Evolutionary conservation across 53 echinoderm and acorn worm species (phyloP), one percentile per base, ranked within the genome.

Genomic region (Glandiceps talaboti): DNA sequence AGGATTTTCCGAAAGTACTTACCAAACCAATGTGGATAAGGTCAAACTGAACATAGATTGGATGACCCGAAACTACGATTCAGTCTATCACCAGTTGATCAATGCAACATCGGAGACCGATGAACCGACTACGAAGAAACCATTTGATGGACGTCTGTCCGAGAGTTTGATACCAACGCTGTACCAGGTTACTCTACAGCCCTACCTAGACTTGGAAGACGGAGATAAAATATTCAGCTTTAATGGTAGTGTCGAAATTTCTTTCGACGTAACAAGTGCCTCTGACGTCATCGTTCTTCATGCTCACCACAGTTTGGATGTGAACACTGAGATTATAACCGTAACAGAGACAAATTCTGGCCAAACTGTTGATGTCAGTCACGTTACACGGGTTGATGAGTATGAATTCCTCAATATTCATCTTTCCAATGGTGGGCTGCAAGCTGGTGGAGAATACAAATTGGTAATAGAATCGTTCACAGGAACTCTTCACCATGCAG

Each of bases 171-270:
- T 12, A 45, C 64, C 64, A 45, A 12, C 64, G 20, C 64, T 45
- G 6, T 45, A 45, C 20, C 6, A 6, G 6, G 64, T 45, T 20
- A 45, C 64, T 20, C 6, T 45, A 45, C 6, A 20, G 20, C 64
- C 64, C 6, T 99, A 89, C 79, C 84, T 99, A 1, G 89, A 91
- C 74, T 74, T 77, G 28, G 90, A 91, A 29, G 92, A 89, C 29
- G 85, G 79, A 20, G 79, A 84, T n/a, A 86, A 84, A 76, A 29
- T 73, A 27, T 99, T 99, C 77, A 91, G 85, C 32, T 99, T 99
- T 74, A 91, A 99, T 81, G 99, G 99, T 10, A 76, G 33, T 33
- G 64, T 45, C 20, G 64, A 6, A 45, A 45, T 45, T 20, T 12
- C 64, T 20, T 45, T 45, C 64, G 20, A 6, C 20, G 64, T 20